Conservation (phyloP, 2,888 invertebrate species). For the Spicauda simplicius region DNA sequence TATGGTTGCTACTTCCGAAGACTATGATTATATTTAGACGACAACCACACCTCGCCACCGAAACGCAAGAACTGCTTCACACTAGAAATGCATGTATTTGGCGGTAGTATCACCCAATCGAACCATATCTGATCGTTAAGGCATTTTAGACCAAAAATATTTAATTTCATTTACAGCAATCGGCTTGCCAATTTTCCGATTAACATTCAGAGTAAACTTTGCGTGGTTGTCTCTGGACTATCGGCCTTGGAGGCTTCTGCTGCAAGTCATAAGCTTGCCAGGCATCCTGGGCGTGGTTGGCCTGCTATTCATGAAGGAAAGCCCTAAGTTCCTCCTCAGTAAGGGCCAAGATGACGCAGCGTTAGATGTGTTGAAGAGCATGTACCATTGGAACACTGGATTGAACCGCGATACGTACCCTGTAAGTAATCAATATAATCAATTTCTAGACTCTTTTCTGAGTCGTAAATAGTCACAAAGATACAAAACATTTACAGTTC, state of each 20-base stretch:
- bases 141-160: too few species aligned
- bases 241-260: conserved; percentile 90
- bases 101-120: too few species aligned
- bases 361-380: conserved; percentile 62
- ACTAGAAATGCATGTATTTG: too few species aligned
- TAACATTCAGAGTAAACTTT: conserved; percentile 63
- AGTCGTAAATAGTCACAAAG: too few species aligned
- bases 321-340: conserved; percentile 89
- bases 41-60: too few species aligned
- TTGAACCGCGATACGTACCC: conserved; percentile 48
- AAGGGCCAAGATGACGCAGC: conserved; percentile 85
- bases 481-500: too few species aligned
- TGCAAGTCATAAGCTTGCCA: conserved; percentile 87
- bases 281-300: conserved; percentile 85
- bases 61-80: too few species aligned
- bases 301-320: conserved; percentile 87
- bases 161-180: conserved; percentile 51
- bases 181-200: conserved; percentile 61
- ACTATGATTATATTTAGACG: too few species aligned
- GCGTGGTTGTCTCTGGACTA: conserved; percentile 77
- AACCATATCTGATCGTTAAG: too few species aligned
- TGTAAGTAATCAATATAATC: conserved; percentile 50
- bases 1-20: too few species aligned
- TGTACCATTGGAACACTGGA: conserved; percentile 59
- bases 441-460: too few species aligned